Evolutionary conservation across 2,888 invertebrate species (phyloP).

Genomic region (Balanococcus diminutus): DNA sequence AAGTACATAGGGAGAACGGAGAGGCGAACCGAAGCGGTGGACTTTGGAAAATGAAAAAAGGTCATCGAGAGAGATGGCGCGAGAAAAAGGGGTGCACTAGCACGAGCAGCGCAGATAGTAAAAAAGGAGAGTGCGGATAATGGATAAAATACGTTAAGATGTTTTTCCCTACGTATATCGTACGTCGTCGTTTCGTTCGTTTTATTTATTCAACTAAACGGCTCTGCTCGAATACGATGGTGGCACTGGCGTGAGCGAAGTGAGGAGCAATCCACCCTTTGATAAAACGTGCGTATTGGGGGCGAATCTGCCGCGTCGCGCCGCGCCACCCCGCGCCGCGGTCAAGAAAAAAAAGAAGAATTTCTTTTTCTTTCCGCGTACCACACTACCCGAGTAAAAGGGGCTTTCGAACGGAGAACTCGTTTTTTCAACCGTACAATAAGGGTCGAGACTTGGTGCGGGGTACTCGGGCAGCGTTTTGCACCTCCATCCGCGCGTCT

Average conservation of each 20-base stretch:
- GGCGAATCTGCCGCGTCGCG: neutral
- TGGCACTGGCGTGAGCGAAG: neutral
- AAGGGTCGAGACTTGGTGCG: too few species aligned
- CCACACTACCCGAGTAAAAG: too few species aligned
- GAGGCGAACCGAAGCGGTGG: neutral
- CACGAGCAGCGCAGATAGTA: neutral
- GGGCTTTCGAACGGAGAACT: constrained; percentile 37
- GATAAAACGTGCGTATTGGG: neutral
- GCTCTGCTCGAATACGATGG: neutral
- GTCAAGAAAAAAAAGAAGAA: constrained; percentile 49
- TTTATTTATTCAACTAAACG: constrained; percentile 46
- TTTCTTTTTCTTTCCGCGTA: constrained; percentile 50
- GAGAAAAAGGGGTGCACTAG: neutral
- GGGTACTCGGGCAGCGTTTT: neutral
- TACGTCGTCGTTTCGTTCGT: neutral
- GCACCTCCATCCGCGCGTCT: neutral
- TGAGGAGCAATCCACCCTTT: neutral
- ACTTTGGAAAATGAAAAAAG: neutral
- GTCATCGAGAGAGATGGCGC: neutral
- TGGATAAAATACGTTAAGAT: constrained; percentile 50
- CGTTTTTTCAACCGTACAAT: neutral
- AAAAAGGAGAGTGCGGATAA: constrained; percentile 21
- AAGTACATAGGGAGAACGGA: neutral
- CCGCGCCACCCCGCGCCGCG: neutral
- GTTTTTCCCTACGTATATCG: constrained; percentile 22